Percentiles rank a stretch among this genome's conserved stretches.
These are phyloP conservation scores for Torymus tubicola DNA, from an alignment of 2,888 invertebrate species.

Conservation along the genomic window DNA sequence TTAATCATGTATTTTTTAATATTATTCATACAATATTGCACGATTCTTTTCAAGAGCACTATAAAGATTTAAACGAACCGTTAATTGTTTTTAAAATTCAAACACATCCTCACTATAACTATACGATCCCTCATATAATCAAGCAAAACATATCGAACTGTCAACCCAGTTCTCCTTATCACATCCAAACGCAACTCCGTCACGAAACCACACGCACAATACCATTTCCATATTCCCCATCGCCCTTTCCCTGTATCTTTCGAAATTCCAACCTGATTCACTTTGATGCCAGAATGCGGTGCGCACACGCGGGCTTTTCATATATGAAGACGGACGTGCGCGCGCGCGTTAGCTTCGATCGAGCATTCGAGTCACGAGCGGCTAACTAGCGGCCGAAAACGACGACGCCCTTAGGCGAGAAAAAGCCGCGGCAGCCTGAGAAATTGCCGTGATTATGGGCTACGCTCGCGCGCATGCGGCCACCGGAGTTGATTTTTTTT, in stretches of 20 bases:
- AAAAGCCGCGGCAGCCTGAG: not conserved
- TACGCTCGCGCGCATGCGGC: too few species aligned
- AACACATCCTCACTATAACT: too few species aligned
- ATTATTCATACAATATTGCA: too few species aligned
- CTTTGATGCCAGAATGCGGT: constrained; percentile 1
- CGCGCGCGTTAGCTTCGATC: constrained; percentile 5
- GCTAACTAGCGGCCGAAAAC: not conserved
- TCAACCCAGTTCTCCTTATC: constrained; percentile 1
- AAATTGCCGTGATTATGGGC: too few species aligned
- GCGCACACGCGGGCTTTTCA: not conserved
- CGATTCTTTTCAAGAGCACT: too few species aligned
- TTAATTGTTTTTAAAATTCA: too few species aligned
- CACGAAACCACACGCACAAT: too few species aligned
- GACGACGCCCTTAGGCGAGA: not conserved
- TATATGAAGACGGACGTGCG: constrained; percentile 35
- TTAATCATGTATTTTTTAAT: too few species aligned
- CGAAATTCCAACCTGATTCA: constrained; percentile 20
- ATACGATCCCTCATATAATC: not conserved
- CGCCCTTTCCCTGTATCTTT: not conserved
- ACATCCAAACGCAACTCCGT: not conserved
- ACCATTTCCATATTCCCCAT: too few species aligned
- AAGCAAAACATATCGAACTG: not conserved
- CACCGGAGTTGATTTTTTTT: too few species aligned
- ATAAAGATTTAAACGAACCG: too few species aligned
- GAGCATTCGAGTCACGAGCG: constrained; percentile 26